A percentile compares a stretch with the other conserved stretches of the same genome.
Evolutionary conservation across 2,888 invertebrate genomes (phyloP).

Genomic region (Eupithecia subfuscata): DNA sequence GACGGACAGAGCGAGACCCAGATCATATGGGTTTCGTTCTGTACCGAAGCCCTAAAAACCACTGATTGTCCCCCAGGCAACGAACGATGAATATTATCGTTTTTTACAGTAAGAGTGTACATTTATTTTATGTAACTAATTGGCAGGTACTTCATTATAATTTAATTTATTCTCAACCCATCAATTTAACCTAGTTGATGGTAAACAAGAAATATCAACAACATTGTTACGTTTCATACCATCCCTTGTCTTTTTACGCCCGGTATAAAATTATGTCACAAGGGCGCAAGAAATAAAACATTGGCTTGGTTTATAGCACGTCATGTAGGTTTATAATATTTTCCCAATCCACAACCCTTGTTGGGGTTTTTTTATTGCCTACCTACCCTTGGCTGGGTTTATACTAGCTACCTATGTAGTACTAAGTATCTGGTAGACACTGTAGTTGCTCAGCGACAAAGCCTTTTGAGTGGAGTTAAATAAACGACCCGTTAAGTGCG

Average conservation of each 20-base stretch:
- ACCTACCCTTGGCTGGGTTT: neutral
- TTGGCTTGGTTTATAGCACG: conserved; percentile 20
- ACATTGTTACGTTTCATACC: neutral
- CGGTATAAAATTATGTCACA: conserved; percentile 23
- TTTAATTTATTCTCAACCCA: neutral
- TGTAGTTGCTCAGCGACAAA: too few species aligned
- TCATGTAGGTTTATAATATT: conserved; percentile 13
- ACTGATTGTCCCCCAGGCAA: too few species aligned
- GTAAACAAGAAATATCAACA: neutral
- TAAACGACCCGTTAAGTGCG: too few species aligned
- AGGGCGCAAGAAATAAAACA: conserved; percentile 24
- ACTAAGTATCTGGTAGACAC: too few species aligned
- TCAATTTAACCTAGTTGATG: neutral
- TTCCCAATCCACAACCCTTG: neutral
- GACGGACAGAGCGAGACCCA: neutral
- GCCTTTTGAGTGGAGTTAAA: too few species aligned
- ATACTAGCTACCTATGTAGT: neutral
- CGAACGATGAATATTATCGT: too few species aligned
- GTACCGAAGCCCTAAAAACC: too few species aligned
- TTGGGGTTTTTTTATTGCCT: neutral
- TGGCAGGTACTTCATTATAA: neutral
- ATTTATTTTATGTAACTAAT: neutral
- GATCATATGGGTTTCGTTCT: neutral
- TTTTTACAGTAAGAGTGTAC: too few species aligned
- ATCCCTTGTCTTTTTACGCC: conserved; percentile 18